Percentiles rank a stretch among this genome's conserved stretches.
phyloP scores from a whole-genome alignment of 1,140 invertebrate genomes.

The Nasonia longicornis region DNA sequence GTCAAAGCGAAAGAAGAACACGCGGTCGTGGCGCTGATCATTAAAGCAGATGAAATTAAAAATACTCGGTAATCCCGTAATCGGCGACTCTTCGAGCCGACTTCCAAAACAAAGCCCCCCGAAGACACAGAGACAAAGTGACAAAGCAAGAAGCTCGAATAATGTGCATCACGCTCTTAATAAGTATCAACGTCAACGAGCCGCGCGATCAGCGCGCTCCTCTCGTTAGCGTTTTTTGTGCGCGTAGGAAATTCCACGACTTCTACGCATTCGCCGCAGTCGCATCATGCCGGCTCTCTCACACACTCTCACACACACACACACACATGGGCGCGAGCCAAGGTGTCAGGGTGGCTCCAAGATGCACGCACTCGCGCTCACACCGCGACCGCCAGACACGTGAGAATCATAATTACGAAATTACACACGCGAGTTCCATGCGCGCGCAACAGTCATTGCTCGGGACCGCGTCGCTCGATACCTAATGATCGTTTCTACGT shows the following conservation, averaged over 20 bases:
- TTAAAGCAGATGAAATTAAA: background rate
- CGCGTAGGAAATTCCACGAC: slow-evolving; percentile 26
- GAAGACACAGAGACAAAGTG: background rate
- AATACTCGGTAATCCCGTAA: background rate
- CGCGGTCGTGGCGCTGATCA: too few species aligned
- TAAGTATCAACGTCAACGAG: slow-evolving; percentile 33
- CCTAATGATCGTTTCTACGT: slow-evolving; percentile 47
- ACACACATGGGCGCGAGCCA: background rate
- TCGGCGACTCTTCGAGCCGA: background rate
- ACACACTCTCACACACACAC: background rate
- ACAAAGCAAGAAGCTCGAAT: slow-evolving; percentile 27
- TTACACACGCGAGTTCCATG: slow-evolving; percentile 32
- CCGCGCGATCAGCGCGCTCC: background rate
- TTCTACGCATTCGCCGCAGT: background rate
- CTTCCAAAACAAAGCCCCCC: background rate
- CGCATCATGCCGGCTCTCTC: background rate
- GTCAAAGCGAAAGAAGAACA: too few species aligned
- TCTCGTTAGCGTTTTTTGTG: background rate
- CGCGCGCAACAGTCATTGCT: slow-evolving; percentile 27
- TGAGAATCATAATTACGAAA: slow-evolving; percentile 49
- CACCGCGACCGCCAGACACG: slow-evolving; percentile 1
- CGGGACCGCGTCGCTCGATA: slow-evolving; percentile 22
- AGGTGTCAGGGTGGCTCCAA: slow-evolving; percentile 41
- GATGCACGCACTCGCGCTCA: slow-evolving; percentile 23
- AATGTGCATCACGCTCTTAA: slow-evolving; percentile 33